Conservation (phyloP, 1,140 invertebrate genomes). For the Drosophila chauvacae region DNA sequence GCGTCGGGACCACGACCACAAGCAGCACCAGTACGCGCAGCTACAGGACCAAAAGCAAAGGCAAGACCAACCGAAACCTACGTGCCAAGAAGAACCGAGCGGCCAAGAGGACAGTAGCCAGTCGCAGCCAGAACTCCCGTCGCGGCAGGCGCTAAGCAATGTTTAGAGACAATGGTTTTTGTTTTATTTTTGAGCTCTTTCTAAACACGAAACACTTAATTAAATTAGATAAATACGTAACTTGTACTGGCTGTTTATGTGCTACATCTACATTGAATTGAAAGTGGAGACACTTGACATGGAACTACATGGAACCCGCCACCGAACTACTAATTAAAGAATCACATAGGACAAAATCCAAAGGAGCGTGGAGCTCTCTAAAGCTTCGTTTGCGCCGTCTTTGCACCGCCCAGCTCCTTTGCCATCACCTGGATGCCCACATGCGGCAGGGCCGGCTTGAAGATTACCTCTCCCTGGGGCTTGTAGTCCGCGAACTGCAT, state of each 20-base stretch:
- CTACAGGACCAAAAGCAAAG: background rate
- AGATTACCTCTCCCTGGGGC: constrained; percentile 86
- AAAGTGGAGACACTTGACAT: constrained; percentile 44
- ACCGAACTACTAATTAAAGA: constrained; percentile 78
- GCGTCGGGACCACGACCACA: constrained; percentile 13
- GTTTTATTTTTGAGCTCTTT: constrained; percentile 57
- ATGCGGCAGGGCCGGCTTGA: constrained; percentile 87
- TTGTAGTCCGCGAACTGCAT: constrained; percentile 88
- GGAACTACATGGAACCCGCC: constrained; percentile 62
- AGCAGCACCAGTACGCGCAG: constrained; percentile 32
- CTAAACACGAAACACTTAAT: constrained; percentile 67
- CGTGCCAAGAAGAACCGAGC: constrained; percentile 12
- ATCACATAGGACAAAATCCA: constrained; percentile 74
- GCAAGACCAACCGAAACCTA: constrained; percentile 19
- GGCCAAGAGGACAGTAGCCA: background rate
- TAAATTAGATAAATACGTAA: constrained; percentile 66
- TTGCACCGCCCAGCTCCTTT: constrained; percentile 75
- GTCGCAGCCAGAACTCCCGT: constrained; percentile 16
- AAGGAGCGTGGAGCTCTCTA: constrained; percentile 6
- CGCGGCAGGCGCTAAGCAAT: constrained; percentile 4
- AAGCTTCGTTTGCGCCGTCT: constrained; percentile 28
- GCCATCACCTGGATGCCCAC: constrained; percentile 85
- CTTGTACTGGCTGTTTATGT: constrained; percentile 56
- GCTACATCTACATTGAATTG: constrained; percentile 43
- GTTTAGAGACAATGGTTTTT: constrained; percentile 22